Evolutionary conservation across 2,888 invertebrate genomes (phyloP), one percentile per base, ranked within the genome.

Genomic region (Epirrita christyi): DNA sequence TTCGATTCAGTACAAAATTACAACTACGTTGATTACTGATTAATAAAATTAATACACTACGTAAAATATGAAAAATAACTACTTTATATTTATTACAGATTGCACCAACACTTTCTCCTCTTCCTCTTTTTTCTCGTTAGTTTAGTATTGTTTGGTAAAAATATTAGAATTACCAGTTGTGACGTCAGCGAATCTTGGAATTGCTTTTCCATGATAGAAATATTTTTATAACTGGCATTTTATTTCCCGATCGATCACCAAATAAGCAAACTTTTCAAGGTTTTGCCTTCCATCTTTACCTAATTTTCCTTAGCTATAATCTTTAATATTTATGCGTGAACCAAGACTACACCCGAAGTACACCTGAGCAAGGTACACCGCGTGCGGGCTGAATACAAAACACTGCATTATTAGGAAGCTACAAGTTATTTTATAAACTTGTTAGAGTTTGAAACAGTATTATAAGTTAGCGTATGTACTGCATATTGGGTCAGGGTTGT

Each of bases 341-440:
- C 40, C 47, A 51, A 43, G 38, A 46, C 43, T 41, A 27, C 38
- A 55, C n/a, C 10, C 8, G 29, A 43, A 57, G 48, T 58, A 48
- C 28, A 37, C 42, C 36, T 46, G 28, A 34, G 43, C 40, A 27
- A 38, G 40, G 48, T 38, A 42, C 45, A 37, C 45, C 28, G 56
- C 45, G 38, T 44, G 63, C 56, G 65, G 50, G 32, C 56, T 11
- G 75, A 72, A 76, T 78, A 73, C 67, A 59, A 68, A 79, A 71
- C 61, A 61, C 52, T 21, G 59, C 36, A 55, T 66, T 71, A 71
- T 66, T 63, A 65, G 65, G 61, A 65, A 70, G 70, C 67, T 55
- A 50, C 66, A 78, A 72, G 65, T 73, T 72, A 68, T 72, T 73
- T 71, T 66, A 74, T 72, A 73, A 75, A 73, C 66, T 72, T 72